Conservation (phyloP, 2,113 vertebrate species). For the Pseudorectes ferrugineus region DNA sequence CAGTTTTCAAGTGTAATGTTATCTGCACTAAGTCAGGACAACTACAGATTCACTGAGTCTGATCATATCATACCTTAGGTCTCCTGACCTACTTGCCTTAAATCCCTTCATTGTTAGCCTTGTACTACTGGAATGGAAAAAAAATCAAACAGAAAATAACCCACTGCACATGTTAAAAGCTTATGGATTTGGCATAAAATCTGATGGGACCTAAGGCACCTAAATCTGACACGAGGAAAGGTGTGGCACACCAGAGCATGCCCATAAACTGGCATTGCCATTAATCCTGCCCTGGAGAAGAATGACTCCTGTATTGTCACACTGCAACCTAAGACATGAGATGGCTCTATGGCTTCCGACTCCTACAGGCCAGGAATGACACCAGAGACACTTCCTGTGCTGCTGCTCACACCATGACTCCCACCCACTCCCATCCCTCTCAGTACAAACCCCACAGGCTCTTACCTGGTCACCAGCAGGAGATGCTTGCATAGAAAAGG, state of each 20-base stretch:
- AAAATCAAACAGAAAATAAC: not conserved
- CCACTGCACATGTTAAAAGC: not conserved
- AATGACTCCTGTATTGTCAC: not conserved
- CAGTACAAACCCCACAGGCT: not conserved
- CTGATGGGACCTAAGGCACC: not conserved
- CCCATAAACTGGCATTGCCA: not conserved
- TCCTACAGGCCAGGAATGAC: not conserved
- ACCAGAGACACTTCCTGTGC: not conserved
- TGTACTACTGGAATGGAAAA: not conserved
- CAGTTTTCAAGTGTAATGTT: not conserved
- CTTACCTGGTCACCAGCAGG: not conserved
- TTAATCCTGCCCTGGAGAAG: not conserved
- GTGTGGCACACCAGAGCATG: not conserved
- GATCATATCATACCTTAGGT: not conserved
- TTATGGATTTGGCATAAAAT: not conserved
- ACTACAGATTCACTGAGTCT: not conserved
- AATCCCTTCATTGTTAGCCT: not conserved
- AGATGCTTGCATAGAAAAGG: not conserved
- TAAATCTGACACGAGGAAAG: not conserved
- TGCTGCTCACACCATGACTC: not conserved
- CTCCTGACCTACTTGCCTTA: not conserved
- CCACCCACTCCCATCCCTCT: not conserved
- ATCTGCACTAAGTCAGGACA: not conserved
- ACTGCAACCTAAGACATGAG: not conserved
- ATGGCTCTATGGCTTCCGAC: not conserved